These are phyloP conservation scores for Pseudorhombus dupliciocellatus DNA, from an alignment of 2,113 vertebrate genomes.

Conservation along the genomic window DNA sequence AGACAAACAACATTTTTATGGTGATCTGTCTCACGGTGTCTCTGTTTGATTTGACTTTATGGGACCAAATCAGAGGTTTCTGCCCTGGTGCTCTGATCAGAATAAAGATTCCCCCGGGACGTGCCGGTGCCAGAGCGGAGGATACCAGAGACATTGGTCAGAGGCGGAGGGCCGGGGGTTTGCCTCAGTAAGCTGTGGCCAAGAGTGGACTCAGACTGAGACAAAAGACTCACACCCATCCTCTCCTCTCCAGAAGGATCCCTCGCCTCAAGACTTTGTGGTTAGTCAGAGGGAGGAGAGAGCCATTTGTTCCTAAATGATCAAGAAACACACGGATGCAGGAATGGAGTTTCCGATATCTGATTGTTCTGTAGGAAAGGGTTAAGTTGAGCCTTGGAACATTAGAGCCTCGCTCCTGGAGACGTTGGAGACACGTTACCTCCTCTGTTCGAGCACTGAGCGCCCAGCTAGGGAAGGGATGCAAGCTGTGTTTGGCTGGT, in stretches of 20 bases:
- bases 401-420: slow-evolving; percentile 44
- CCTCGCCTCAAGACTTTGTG: slow-evolving; percentile 20
- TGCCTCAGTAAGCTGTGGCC: slow-evolving; percentile 56
- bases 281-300: slow-evolving; percentile 42
- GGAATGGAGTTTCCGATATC: slow-evolving; percentile 1
- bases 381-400: slow-evolving; percentile 49
- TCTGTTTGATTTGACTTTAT: slow-evolving; percentile 62
- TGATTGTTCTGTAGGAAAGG: not conserved
- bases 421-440: slow-evolving; percentile 57
- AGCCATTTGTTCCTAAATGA: slow-evolving; percentile 22
- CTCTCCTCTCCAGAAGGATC: slow-evolving; percentile 55
- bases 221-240: slow-evolving; percentile 76
- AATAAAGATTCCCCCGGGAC: slow-evolving; percentile 70
- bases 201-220: slow-evolving; percentile 65
- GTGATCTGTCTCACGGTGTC: slow-evolving; percentile 43
- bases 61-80: slow-evolving; percentile 68
- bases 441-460: slow-evolving; percentile 25
- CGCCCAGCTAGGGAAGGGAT: slow-evolving; percentile 26
- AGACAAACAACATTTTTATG: slow-evolving; percentile 69
- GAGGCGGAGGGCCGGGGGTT: slow-evolving; percentile 59
- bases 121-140: slow-evolving; percentile 60
- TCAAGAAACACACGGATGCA: not conserved
- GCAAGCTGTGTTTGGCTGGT: slow-evolving; percentile 67
- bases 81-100: slow-evolving; percentile 62
- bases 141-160: slow-evolving; percentile 78